Evolutionary conservation across 2,888 invertebrate genomes (phyloP).

Genomic region (Strigamia maritima): DNA sequence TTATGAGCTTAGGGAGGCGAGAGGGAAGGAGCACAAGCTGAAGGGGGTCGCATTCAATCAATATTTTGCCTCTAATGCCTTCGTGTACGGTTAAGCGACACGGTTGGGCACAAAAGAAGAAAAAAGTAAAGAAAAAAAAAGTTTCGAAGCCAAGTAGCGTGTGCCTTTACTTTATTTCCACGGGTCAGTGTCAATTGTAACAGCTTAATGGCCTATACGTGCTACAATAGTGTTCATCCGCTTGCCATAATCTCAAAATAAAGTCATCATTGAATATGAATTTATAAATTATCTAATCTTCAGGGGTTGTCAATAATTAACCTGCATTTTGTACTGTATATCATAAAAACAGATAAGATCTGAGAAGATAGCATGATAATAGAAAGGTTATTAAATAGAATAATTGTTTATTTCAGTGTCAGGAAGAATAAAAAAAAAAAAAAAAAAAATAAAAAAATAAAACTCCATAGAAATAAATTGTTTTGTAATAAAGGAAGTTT

Average conservation of each 20-base stretch:
- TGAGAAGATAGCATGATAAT: not conserved
- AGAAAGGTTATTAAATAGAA: not conserved
- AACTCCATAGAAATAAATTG: not conserved
- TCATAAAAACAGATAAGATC: too few species aligned
- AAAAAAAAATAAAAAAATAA: too few species aligned
- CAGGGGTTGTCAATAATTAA: too few species aligned
- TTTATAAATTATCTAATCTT: too few species aligned
- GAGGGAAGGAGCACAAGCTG: not conserved
- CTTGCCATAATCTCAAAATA: too few species aligned
- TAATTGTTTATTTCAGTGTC: not conserved
- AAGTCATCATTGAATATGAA: too few species aligned
- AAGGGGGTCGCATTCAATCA: not conserved
- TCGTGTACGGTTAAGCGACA: not conserved
- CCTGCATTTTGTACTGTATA: too few species aligned
- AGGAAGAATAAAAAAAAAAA: not conserved
- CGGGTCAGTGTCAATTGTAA: not conserved
- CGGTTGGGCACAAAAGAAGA: not conserved
- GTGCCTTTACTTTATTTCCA: not conserved
- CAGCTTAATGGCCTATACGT: not conserved
- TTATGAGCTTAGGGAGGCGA: not conserved
- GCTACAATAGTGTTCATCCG: too few species aligned
- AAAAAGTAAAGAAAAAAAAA: not conserved
- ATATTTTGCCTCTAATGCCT: not conserved
- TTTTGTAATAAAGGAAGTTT: too few species aligned
- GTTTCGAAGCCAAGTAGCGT: not conserved